Conservation (phyloP, 92 coral and sea anemone genomes). For the Virgularia gustaviana region DNA sequence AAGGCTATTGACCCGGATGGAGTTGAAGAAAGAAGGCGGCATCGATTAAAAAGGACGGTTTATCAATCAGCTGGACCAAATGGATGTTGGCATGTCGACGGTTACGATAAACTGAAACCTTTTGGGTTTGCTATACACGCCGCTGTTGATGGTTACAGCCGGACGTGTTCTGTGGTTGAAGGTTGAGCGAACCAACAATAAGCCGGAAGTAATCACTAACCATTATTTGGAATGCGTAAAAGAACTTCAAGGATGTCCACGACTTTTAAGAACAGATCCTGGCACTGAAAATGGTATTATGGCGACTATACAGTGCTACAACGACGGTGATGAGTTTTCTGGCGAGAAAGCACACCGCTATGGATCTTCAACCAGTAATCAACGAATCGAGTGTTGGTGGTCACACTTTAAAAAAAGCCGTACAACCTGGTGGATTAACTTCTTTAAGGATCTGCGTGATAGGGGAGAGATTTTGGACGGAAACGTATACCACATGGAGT, state of each 20-base stretch:
- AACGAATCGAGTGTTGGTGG: conserved; percentile 44
- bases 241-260: conserved; percentile 7
- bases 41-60: conserved; percentile 46
- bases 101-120: conserved; percentile 45
- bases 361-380: conserved; percentile 38
- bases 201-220: neutral
- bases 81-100: conserved; percentile 50
- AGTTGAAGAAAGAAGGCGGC: conserved; percentile 50
- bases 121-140: conserved; percentile 45
- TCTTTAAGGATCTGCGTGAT: conserved; percentile 35
- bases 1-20: conserved; percentile 55
- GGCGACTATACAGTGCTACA: conserved; percentile 3
- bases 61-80: conserved; percentile 50
- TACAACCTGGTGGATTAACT: conserved; percentile 37
- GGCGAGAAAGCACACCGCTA: conserved; percentile 36
- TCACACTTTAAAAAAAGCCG: conserved; percentile 18
- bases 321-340: conserved; percentile 27
- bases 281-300: conserved; percentile 10
- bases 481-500: conserved; percentile 23
- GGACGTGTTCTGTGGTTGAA: conserved; percentile 23
- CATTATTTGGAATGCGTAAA: conserved; percentile 10
- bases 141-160: conserved; percentile 50
- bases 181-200: conserved; percentile 3
- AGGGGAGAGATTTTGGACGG: conserved; percentile 5
- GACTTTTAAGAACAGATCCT: conserved; percentile 7